Conservation (phyloP, 23 tunicate species). For the Halocynthia roretzi region DNA sequence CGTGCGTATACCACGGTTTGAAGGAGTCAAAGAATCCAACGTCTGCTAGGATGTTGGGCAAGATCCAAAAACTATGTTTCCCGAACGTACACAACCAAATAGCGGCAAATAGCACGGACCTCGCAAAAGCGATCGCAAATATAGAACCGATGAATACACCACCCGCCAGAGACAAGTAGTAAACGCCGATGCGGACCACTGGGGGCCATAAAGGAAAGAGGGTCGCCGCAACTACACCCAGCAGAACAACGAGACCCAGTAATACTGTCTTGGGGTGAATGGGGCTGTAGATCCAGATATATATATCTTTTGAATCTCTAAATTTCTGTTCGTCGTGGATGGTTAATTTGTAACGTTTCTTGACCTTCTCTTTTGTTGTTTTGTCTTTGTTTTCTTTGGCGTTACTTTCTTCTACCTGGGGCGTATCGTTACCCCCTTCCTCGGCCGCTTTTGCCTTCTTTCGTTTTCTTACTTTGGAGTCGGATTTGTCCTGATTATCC, state of each 20-base stretch:
- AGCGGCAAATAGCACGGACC: slow-evolving; percentile 51
- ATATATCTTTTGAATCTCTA: slow-evolving; percentile 64
- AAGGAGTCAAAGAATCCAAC: slow-evolving; percentile 94
- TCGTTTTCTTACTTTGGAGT: background rate
- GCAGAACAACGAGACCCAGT: slow-evolving; percentile 40
- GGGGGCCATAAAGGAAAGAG: slow-evolving; percentile 89
- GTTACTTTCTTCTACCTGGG: background rate
- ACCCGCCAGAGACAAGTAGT: slow-evolving; percentile 59
- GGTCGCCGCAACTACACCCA: slow-evolving; percentile 70
- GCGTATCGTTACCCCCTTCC: background rate
- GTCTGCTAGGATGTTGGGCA: slow-evolving; percentile 87
- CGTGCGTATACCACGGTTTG: slow-evolving; percentile 78
- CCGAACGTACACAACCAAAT: slow-evolving; percentile 77
- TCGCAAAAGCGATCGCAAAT: slow-evolving; percentile 44
- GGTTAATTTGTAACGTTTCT: slow-evolving; percentile 53
- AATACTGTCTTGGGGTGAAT: slow-evolving; percentile 31
- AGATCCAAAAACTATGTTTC: slow-evolving; percentile 85
- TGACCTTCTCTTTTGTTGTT: slow-evolving; percentile 30
- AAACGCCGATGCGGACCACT: slow-evolving; percentile 53
- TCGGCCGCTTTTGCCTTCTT: slow-evolving; percentile 22
- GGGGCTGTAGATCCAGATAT: slow-evolving; percentile 80
- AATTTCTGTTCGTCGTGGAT: slow-evolving; percentile 70
- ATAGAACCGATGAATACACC: slow-evolving; percentile 66
- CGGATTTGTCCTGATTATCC: background rate
- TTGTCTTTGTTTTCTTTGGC: background rate